Evolutionary conservation across 2,797 vertebrate species (phyloP).

Genomic region (Myotis pilosus): DNA sequence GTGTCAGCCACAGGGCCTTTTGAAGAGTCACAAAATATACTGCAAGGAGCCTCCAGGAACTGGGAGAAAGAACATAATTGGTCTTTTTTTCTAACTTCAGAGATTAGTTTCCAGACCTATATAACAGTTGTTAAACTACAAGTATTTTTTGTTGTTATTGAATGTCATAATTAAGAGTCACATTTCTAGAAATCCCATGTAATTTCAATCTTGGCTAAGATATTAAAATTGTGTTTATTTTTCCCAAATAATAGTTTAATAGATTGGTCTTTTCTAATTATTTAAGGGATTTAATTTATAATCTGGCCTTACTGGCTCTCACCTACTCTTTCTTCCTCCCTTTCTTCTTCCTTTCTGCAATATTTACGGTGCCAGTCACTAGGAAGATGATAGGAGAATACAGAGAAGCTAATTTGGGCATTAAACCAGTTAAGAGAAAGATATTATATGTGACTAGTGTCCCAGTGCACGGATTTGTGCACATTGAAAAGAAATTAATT

Average conservation of each 20-base stretch:
- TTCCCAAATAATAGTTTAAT: background rate
- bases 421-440: background rate
- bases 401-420: background rate
- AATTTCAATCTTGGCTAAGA: constrained; percentile 25
- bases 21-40: constrained; percentile 17
- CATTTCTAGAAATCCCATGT: background rate
- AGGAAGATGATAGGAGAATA: background rate
- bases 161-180: background rate
- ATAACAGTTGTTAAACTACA: background rate
- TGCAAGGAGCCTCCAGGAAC: background rate
- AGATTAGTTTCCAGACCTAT: constrained; percentile 1
- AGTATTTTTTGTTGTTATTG: background rate
- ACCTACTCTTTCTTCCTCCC: background rate
- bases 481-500: too few relatives aligned
- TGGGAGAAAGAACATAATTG: constrained; percentile 1
- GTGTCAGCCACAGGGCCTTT: background rate
- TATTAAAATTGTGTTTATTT: constrained; percentile 7
- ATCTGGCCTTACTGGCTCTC: background rate
- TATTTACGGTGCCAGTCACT: background rate
- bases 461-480: fast-evolving
- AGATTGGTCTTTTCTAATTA: background rate
- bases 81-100: constrained; percentile 37
- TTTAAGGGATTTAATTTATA: background rate
- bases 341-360: background rate
- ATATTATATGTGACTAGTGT: too few relatives aligned